phyloP scores from a whole-genome alignment of 1,140 invertebrate species.

The Chironomus striatipennis region DNA sequence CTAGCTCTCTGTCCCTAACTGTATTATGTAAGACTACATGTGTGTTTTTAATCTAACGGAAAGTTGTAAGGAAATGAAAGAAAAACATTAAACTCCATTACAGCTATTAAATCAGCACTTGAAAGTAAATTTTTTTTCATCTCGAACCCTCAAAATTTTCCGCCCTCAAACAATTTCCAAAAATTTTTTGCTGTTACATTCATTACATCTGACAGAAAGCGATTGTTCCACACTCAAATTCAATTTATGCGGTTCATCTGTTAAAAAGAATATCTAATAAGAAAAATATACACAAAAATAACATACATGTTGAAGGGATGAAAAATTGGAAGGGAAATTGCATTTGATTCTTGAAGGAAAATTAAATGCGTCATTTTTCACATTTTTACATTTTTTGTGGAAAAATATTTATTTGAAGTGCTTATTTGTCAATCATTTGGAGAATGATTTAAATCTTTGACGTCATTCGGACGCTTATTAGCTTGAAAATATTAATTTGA shows the following conservation, averaged over 20 bases:
- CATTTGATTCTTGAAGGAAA: background rate
- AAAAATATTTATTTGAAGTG: background rate
- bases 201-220: background rate
- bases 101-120: background rate
- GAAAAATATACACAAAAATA: too few species aligned
- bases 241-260: background rate
- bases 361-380: background rate
- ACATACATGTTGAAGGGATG: background rate
- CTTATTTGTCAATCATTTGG: constrained; percentile 3
- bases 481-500: too few species aligned
- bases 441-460: background rate
- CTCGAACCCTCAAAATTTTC: background rate
- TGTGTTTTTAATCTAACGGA: too few species aligned
- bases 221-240: background rate
- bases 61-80: too few species aligned
- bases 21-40: too few species aligned
- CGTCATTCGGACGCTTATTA: background rate
- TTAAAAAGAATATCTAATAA: too few species aligned
- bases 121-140: background rate
- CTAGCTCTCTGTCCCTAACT: background rate
- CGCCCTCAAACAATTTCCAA: too few species aligned
- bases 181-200: too few species aligned
- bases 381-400: too few species aligned
- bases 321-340: background rate
- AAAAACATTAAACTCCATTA: background rate